phyloP scores from a whole-genome alignment of 1,140 invertebrate genomes.

The Acromyrmex echinatior region DNA sequence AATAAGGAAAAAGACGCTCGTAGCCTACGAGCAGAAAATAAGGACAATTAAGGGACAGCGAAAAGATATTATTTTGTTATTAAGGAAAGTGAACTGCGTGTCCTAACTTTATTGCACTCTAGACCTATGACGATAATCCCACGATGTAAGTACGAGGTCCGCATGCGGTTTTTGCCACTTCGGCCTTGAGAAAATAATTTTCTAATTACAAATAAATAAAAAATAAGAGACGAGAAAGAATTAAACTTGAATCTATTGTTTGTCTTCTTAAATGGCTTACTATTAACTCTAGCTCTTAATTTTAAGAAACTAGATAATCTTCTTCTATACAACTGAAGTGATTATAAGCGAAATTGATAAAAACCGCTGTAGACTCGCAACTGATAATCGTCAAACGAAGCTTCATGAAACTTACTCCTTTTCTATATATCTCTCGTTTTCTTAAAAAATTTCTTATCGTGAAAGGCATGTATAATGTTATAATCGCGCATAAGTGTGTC shows the following conservation, averaged over 20 bases:
- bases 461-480: constrained; percentile 54
- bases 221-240: not conserved
- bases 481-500: constrained; percentile 41
- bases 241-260: not conserved
- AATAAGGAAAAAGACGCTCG: constrained; percentile 48
- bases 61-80: constrained; percentile 37
- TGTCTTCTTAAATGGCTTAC: not conserved
- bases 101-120: constrained; percentile 71
- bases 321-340: not conserved
- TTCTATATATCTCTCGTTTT: constrained; percentile 39
- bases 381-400: constrained; percentile 20
- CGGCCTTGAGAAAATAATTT: not conserved
- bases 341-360: constrained; percentile 35
- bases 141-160: not conserved
- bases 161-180: constrained; percentile 12
- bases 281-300: not conserved
- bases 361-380: constrained; percentile 43
- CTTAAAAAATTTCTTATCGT: constrained; percentile 35
- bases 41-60: constrained; percentile 33
- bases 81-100: constrained; percentile 49
- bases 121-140: constrained; percentile 41
- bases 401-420: constrained; percentile 29
- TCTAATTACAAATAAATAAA: constrained; percentile 1
- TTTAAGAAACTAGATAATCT: not conserved
- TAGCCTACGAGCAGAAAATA: constrained; percentile 18